phyloP scores from a whole-genome alignment of 2,888 invertebrate species.

The Stenoptilia bipunctidactyla region DNA sequence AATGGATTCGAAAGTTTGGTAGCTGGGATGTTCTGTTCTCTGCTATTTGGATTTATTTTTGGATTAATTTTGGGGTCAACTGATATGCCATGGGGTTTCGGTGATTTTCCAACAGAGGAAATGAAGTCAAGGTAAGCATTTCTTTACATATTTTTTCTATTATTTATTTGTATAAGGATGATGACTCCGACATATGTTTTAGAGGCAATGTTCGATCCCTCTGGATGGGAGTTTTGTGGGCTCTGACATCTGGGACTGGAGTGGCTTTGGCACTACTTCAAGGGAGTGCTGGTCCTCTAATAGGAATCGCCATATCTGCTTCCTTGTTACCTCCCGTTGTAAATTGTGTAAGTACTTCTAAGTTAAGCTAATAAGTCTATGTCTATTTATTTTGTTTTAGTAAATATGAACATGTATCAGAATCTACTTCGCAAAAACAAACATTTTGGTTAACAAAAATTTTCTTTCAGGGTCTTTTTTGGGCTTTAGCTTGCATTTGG shows the following conservation, averaged over 20 bases:
- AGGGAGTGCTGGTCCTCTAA: constrained; percentile 86
- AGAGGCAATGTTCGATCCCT: constrained; percentile 79
- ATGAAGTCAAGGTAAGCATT: constrained; percentile 78
- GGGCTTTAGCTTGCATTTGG: constrained; percentile 82
- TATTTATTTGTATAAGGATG: background rate
- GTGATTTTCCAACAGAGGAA: constrained; percentile 84
- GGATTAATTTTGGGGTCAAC: constrained; percentile 81
- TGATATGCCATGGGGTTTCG: constrained; percentile 81
- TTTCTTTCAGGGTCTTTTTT: constrained; percentile 75
- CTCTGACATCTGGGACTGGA: constrained; percentile 81
- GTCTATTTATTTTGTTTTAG: too few relatives aligned
- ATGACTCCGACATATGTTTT: too few relatives aligned
- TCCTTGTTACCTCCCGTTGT: constrained; percentile 88
- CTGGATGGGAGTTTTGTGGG: constrained; percentile 84
- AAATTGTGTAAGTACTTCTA: constrained; percentile 80
- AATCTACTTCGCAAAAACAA: background rate
- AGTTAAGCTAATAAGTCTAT: too few relatives aligned
- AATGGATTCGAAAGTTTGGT: constrained; percentile 79
- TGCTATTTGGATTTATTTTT: constrained; percentile 83
- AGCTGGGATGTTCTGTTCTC: constrained; percentile 80
- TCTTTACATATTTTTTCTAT: background rate
- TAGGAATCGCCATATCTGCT: constrained; percentile 92
- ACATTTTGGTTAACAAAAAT: background rate
- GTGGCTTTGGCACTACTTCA: constrained; percentile 88
- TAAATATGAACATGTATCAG: background rate